Percentiles rank a stretch among this genome's conserved stretches.
These are phyloP conservation scores for Montipora capitata DNA, from an alignment of 92 coral and sea anemone species.

Conservation along the genomic window DNA sequence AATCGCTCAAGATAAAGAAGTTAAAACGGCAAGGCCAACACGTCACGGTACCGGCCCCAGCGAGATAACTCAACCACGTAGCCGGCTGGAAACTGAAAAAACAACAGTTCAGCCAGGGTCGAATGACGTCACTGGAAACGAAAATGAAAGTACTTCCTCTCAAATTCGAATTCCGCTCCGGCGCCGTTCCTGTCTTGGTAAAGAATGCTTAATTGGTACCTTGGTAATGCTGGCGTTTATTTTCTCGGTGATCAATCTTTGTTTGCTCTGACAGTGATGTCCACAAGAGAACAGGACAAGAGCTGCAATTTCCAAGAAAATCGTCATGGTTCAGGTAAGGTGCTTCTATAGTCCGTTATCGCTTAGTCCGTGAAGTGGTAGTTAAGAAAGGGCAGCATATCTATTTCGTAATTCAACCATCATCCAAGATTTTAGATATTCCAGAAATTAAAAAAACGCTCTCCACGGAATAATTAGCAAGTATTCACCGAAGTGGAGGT, in stretches of 20 bases:
- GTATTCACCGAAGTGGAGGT: no score
- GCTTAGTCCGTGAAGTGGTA: no score
- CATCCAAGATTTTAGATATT: no score
- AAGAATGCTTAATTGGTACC: background rate
- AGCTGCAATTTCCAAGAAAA: conserved; percentile 20
- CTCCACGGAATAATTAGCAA: no score
- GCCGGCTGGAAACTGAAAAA: background rate
- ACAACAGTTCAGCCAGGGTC: background rate
- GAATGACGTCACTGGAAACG: background rate
- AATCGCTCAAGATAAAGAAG: background rate
- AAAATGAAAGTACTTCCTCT: background rate
- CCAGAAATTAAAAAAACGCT: no score
- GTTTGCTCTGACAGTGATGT: background rate
- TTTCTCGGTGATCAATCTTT: conserved; percentile 14
- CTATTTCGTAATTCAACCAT: no score
- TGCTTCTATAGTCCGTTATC: background rate
- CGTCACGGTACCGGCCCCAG: background rate
- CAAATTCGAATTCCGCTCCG: background rate
- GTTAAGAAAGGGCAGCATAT: no score
- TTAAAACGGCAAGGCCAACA: background rate
- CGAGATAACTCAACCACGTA: background rate
- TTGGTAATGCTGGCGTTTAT: conserved; percentile 16
- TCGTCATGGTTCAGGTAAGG: background rate
- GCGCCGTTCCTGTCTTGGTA: background rate
- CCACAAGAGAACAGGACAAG: background rate